Percentiles rank a stretch among this genome's conserved stretches.
Conservation (phyloP, 2,888 invertebrate species). For the Papilio gigon region DNA sequence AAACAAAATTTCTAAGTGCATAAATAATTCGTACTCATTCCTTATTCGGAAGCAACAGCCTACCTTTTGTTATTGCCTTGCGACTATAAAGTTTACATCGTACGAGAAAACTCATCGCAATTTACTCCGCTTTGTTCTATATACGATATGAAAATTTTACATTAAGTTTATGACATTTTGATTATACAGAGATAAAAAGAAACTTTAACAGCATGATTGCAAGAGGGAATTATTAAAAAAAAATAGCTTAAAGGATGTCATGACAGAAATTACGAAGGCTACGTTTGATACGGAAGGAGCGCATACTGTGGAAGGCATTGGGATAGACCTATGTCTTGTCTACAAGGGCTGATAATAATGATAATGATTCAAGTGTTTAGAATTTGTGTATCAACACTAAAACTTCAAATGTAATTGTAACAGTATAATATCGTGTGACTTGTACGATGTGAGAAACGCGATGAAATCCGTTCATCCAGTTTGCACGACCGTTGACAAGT, state of each 20-base stretch:
- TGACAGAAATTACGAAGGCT: too few relatives aligned
- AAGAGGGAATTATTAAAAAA: too few relatives aligned
- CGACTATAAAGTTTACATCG: slow-evolving; percentile 31
- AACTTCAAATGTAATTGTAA: not conserved
- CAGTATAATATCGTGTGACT: not conserved
- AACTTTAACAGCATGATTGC: not conserved
- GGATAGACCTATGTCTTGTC: too few relatives aligned
- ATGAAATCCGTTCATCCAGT: slow-evolving; percentile 6
- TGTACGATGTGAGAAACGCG: not conserved
- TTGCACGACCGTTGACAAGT: not conserved
- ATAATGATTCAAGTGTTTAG: too few relatives aligned
- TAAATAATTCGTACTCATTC: slow-evolving; percentile 3
- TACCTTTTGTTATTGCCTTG: slow-evolving; percentile 23
- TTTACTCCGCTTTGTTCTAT: slow-evolving; percentile 13
- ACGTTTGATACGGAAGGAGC: too few relatives aligned
- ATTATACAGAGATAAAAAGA: not conserved
- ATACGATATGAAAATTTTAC: not conserved
- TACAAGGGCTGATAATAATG: too few relatives aligned
- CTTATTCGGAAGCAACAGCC: slow-evolving; percentile 17
- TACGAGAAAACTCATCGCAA: slow-evolving; percentile 20
- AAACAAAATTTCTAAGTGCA: not conserved
- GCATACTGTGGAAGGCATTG: too few relatives aligned
- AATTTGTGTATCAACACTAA: not conserved
- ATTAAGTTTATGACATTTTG: not conserved
- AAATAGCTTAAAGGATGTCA: too few relatives aligned